Percentiles rank a stretch among this genome's conserved stretches.
phyloP scores from a whole-genome alignment of 92 coral and sea anemone genomes.

The Chrysogorgia sp. region DNA sequence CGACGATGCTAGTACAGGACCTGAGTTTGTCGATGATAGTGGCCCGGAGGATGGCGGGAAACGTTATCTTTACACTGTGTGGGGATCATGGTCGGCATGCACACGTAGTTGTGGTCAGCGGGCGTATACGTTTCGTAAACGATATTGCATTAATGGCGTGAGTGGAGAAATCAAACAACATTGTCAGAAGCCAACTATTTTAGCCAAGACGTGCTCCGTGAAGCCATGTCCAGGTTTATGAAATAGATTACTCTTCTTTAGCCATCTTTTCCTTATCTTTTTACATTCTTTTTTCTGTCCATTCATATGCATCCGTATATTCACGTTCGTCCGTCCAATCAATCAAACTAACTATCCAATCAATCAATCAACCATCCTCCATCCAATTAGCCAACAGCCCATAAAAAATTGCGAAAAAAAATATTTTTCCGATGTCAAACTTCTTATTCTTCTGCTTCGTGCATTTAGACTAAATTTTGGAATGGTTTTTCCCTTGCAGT shows the following conservation, averaged over 20 bases:
- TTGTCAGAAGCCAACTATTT: conserved; percentile 39
- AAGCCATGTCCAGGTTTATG: conserved; percentile 62
- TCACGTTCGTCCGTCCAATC: too few relatives aligned
- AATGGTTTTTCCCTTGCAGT: conserved; percentile 31
- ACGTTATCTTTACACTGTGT: conserved; percentile 28
- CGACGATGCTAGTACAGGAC: not conserved
- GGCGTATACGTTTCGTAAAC: conserved; percentile 51
- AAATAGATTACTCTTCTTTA: not conserved
- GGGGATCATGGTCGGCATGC: conserved; percentile 55
- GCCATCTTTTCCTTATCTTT: not conserved
- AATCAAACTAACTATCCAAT: too few relatives aligned
- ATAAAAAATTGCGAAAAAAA: too few relatives aligned
- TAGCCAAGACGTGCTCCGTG: conserved; percentile 46
- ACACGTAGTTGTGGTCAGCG: conserved; percentile 48
- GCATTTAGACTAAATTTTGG: too few relatives aligned
- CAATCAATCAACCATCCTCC: too few relatives aligned
- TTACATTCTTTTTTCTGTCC: not conserved
- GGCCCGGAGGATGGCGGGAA: conserved; percentile 11
- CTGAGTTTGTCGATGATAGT: not conserved
- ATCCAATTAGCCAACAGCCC: too few relatives aligned
- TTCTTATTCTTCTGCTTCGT: too few relatives aligned
- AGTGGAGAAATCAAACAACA: conserved; percentile 28
- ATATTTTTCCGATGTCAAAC: too few relatives aligned
- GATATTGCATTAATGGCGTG: conserved; percentile 39
- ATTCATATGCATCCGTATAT: not conserved